These are phyloP conservation scores for Porphyrio hochstetteri DNA, from an alignment of 2,113 vertebrate species.

Conservation along the genomic window DNA sequence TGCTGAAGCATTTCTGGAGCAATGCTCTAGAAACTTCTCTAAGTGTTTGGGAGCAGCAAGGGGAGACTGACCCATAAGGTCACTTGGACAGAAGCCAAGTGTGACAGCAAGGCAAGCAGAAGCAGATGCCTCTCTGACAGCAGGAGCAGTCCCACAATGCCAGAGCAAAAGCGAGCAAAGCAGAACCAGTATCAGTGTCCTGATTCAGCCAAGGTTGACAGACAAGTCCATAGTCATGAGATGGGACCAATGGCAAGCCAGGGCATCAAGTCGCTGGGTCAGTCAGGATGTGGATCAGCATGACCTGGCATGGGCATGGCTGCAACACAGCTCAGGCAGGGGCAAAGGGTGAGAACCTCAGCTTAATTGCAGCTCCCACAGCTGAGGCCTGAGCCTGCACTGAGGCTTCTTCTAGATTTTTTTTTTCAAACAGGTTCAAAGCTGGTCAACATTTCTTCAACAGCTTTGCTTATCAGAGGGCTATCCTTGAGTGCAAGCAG, in stretches of 20 bases:
- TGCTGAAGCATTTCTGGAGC: background rate
- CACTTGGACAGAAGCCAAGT: background rate
- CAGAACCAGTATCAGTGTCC: rapidly evolving
- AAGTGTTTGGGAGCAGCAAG: background rate
- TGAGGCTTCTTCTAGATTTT: background rate
- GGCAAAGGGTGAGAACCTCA: background rate
- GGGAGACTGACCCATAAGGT: background rate
- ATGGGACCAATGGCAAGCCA: rapidly evolving
- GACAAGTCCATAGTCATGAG: background rate
- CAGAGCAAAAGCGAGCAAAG: background rate
- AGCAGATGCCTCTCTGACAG: background rate
- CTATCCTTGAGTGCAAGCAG: background rate
- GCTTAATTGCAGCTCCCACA: background rate
- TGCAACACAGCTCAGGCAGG: background rate
- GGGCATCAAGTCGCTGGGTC: background rate
- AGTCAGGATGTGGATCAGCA: background rate
- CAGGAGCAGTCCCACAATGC: background rate
- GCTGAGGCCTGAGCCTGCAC: background rate
- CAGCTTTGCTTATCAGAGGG: background rate
- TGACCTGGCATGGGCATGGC: background rate
- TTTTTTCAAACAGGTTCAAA: background rate
- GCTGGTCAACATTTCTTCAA: background rate
- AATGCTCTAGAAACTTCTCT: background rate
- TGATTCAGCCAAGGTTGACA: background rate
- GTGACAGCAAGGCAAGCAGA: background rate